phyloP scores from a whole-genome alignment of 2,113 vertebrate species.

The Serranochromis macrocephalus region DNA sequence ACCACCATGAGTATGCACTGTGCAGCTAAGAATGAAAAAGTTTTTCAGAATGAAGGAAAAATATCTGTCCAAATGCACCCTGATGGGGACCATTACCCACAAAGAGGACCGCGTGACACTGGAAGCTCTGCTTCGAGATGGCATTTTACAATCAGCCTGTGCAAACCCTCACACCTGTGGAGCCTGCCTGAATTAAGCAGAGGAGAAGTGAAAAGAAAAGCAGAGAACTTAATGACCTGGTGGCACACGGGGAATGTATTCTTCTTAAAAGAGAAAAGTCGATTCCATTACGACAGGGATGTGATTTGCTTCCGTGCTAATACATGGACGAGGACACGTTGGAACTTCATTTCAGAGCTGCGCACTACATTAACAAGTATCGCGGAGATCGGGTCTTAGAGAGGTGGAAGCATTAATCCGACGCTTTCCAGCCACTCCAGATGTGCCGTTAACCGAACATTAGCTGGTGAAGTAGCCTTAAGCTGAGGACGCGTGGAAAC shows the following conservation, averaged over 20 bases:
- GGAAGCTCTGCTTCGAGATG: slow-evolving; percentile 69
- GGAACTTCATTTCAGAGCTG: slow-evolving; percentile 8
- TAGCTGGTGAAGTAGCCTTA: neutral
- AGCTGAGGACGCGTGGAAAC: neutral
- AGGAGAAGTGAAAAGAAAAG: slow-evolving; percentile 35
- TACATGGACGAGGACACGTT: slow-evolving; percentile 1
- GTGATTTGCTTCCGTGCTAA: slow-evolving; percentile 36
- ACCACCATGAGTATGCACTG: slow-evolving; percentile 10
- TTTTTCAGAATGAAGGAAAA: slow-evolving; percentile 51
- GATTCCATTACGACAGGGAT: slow-evolving; percentile 43
- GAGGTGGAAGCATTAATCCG: slow-evolving; percentile 40
- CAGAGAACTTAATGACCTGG: neutral
- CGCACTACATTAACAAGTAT: slow-evolving; percentile 22
- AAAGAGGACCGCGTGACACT: slow-evolving; percentile 64
- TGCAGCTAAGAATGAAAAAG: slow-evolving; percentile 59
- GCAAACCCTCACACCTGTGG: slow-evolving; percentile 41
- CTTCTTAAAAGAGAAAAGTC: slow-evolving; percentile 30
- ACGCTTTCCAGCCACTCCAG: neutral
- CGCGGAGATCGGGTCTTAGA: slow-evolving; percentile 26
- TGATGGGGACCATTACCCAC: slow-evolving; percentile 74
- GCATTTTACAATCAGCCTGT: slow-evolving; percentile 75
- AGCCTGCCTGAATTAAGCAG: slow-evolving; percentile 9
- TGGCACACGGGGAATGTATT: slow-evolving; percentile 29
- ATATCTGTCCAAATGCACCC: slow-evolving; percentile 73
- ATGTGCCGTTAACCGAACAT: slow-evolving; percentile 14